Evolutionary conservation across 1,140 invertebrate species (phyloP), one percentile per base, ranked within the genome.

Genomic region (Bombus pascuorum): DNA sequence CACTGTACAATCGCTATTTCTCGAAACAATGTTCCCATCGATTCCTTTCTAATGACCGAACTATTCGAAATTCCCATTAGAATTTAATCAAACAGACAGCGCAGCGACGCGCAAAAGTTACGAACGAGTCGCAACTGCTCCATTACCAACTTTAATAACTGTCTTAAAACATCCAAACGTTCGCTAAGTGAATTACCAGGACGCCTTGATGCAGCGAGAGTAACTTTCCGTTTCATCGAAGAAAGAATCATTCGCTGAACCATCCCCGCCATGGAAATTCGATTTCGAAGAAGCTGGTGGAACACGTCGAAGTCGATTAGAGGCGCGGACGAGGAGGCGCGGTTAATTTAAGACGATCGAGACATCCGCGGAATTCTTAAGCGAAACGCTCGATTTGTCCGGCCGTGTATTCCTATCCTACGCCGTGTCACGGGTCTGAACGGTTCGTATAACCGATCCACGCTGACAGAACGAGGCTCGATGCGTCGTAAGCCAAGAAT

Each of bases 301-400:
- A 32, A 28, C 42, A 62, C n/a, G 9, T 81, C 68, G 47, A 68
- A 53, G 47, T 53, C 47, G 47, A 53, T 53, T 53, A 53, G 47
- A 53, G 47, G 47, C 57, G 32, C 42, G 78, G 32, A 68, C 25
- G 37, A 73, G 72, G 53, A 34, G 22, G 39, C 70, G 39, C 15
- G 72, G 72, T 89, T 89, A 86, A 89, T 89, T 89, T 89, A 86
- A 89, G 88, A 83, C 70, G 83, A 89, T 88, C 73, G 78, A 65
- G 39, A 74, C 87, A 79, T 80, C 70, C 77, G 53, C 59, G 68
- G 86, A 86, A 91, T 90, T 87, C 73, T 37, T 28, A 71, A 77
- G 44, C 22, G 80, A 87, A 66, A 83, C 79, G 78, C 72, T 76
- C 81, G 82, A 84, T 84, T 84, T 78, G 75, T 79, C 47, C 39